A percentile compares a stretch with the other conserved stretches of the same genome.
These are phyloP conservation scores for Neopipo cinnamomea DNA, from an alignment of 2,113 vertebrate genomes.

Conservation along the genomic window DNA sequence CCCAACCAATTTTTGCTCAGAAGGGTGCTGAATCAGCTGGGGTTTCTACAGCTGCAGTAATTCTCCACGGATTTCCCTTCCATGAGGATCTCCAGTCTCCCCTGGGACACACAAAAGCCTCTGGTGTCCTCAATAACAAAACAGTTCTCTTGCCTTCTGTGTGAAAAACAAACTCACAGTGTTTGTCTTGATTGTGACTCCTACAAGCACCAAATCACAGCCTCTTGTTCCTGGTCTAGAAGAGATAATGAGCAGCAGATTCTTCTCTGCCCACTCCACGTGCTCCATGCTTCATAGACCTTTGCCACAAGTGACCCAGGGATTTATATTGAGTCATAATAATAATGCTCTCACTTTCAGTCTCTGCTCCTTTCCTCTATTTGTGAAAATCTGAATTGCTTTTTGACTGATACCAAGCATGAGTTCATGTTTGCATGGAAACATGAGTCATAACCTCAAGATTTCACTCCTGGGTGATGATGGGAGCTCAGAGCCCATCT, in stretches of 20 bases:
- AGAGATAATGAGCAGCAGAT: background rate
- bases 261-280: background rate
- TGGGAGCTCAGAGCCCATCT: conserved; percentile 8
- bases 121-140: background rate
- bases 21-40: background rate
- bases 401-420: background rate
- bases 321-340: background rate
- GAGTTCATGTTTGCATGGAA: background rate
- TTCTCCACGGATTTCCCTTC: background rate
- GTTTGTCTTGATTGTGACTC: background rate
- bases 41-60: background rate
- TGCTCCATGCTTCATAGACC: background rate
- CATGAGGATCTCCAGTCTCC: background rate
- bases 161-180: background rate
- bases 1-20: background rate
- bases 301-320: background rate
- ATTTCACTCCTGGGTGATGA: conserved; percentile 32
- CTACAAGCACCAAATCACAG: background rate
- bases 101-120: background rate
- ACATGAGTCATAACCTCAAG: conserved; percentile 52
- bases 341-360: background rate
- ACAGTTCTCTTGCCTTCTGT: background rate
- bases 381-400: background rate
- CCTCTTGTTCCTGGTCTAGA: background rate
- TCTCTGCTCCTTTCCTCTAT: background rate